Evolutionary conservation across 2,888 invertebrate species (phyloP), one percentile per base, ranked within the genome.

Genomic region (Elegia similella): DNA sequence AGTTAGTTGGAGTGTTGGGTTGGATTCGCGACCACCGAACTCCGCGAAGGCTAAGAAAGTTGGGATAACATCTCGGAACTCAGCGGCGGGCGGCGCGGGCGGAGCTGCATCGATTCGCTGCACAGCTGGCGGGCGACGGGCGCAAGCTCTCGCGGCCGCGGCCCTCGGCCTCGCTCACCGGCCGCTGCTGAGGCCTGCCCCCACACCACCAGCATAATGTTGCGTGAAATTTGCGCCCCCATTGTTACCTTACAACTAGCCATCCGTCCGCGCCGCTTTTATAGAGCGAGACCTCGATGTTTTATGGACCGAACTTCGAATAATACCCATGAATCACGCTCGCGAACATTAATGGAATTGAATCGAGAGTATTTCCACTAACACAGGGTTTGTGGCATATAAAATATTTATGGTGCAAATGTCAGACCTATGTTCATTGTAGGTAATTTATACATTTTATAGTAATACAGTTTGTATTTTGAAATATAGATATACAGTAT

Each of bases 221-320:
- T 84, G 86, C 89, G 88, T 89, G 82, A 88, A 89, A 88, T 87
- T 83, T 78, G 81, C 79, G 76, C 80, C 76, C 77, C 82, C 70
- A 82, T 86, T 86, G 85, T 84, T 85, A 81, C 82, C 80, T 82
- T 75, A 74, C 73, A 68, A 72, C 78, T 67, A 76, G 68, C 76
- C 78, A 74, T 66, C 75, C 77, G 70, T 67, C 73, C 76, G 75
- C 69, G 68, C 73, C 68, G 73, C 75, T 72, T 79, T 77, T 80
- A 74, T 76, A 74, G 70, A 72, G 62, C 73, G 61, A 73, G 68
- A 66, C 77, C 78, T 72, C 74, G 70, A 75, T 81, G 78, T 70
- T 76, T 74, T 68, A 65, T 75, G 72, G 72, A 80, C 79, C 82
- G 78, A 68, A 73, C 64, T 66, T 62, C 64, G 69, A 71, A 71